Evolutionary conservation across 2,113 vertebrate species (phyloP), one percentile per base, ranked within the genome.

Genomic region (Tichodroma muraria): DNA sequence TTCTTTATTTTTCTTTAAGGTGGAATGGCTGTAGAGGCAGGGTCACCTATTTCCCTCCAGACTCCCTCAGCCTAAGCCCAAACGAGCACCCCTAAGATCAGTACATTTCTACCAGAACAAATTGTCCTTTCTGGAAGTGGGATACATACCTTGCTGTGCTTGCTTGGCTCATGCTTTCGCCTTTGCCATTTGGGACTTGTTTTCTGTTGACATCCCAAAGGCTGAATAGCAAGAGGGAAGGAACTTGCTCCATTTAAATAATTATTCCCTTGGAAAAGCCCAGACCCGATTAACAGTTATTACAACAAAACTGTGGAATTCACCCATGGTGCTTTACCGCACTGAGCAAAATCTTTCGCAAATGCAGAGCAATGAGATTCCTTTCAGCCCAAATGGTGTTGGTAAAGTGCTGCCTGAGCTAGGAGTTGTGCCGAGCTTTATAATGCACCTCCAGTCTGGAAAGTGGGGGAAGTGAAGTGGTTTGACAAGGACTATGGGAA

Each of bases 1-100:
- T 73, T 83, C 28, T 75, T 91, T 88, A 70, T 89, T 93, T 91
- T 45, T 15, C n/a, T 11, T 94, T 94, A 97, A 94, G 90, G 65
- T 87, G 38, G 96, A 85, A 82, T 22, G 28, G 30, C 9, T 91
- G 13, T 24, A 45, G 42, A 53, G 38, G 30, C 20, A 66, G 33
- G 21, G 77, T 28, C 61, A 72, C 14, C 2, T 12, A 22, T 54
- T 71, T 71, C 20, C 40, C 23, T 72, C 37, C 35, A 18, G 40
- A 30, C 40, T 18, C 17, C 13, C 6, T 23, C 53, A n/a, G 28
- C 1, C 2, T 25, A 45, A 54, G 16, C 28, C 33, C 60, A 38
- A 64, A 37, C 0, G 0, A 53, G 16, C 21, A n/a, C 15, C 49
- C 20, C 30, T 23, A 16, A 64, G 42, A 30, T 53, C 23, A 42